Base-by-base conservation (phyloP, 2,888 invertebrate species). In the Stenurella melanura region DNA sequence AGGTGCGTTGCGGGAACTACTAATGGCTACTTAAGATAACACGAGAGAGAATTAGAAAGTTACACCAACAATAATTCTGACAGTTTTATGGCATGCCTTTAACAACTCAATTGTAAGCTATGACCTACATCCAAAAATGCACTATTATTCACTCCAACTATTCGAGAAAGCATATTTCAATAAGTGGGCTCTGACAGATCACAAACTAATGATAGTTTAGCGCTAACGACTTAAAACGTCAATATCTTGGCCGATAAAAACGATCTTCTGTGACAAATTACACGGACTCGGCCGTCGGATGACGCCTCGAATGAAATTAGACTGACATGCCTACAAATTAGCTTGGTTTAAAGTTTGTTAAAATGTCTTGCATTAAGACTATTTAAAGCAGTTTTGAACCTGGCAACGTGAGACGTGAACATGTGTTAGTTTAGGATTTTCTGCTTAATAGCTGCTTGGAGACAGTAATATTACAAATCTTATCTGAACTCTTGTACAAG, bases 1-100 rank as follows among this genome's bases (percentile, higher is more conserved):
- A 42, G 30, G 60, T 42, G 72, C 50, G 42, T 72, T 72, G 30
- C 63, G n/a, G 63, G 42, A 60, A 60, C 34, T 26, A 12, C 58
- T 50, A 63, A 63, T 54, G 63, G 63, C 72, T 63, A 50, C 50
- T 61, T 18, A 61, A 72, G 63, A 72, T 63, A 72, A 61, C 50
- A 58, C 15, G 30, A 72, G 61, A 54, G 56, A 42, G 56, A 58
- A 72, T 72, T 72, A 63, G 72, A 72, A 72, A 72, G 72, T 72
- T 26, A 5, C 12, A 54, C 50, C 2, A 21, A 58, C 42, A 76
- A 74, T 50, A 71, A 71, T 78, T 70, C 77, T 77, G 80, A 79
- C 80, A 81, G 76, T 77, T 82, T 81, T 81, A 81, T 79, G 80
- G 78, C 78, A 76, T 64, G 56, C 76, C 74, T 63, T n/a, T 75